A percentile compares a stretch with the other conserved stretches of the same genome.
phyloP scores from a whole-genome alignment of 2,888 invertebrate genomes.

The Athalia cordata region DNA sequence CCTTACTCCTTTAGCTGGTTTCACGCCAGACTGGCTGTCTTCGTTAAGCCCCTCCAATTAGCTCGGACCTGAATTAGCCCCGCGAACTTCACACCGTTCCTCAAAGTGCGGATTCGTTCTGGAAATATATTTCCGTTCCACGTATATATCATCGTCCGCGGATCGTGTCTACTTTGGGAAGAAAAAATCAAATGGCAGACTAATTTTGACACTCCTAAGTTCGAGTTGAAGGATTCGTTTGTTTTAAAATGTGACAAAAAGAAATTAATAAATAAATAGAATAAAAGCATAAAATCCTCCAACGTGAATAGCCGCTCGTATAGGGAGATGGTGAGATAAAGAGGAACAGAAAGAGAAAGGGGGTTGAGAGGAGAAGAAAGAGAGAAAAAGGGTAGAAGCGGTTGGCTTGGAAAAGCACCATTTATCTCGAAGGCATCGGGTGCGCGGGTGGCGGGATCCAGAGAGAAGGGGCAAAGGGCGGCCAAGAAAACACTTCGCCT shows the following conservation, averaged over 20 bases:
- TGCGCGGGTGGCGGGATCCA: conserved; percentile 17
- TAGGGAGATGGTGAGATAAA: too few relatives aligned
- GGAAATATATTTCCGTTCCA: background rate
- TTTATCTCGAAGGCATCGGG: conserved; percentile 40
- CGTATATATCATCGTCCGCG: background rate
- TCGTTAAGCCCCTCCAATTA: conserved; percentile 41
- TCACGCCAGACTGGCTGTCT: conserved; percentile 32
- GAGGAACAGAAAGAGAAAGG: background rate
- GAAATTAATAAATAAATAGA: background rate
- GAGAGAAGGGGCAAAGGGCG: conserved; percentile 47
- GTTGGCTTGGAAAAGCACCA: conserved; percentile 43
- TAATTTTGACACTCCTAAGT: too few relatives aligned
- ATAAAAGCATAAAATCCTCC: background rate
- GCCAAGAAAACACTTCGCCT: conserved; percentile 55
- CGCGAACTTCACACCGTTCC: background rate
- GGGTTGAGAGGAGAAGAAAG: conserved; percentile 31
- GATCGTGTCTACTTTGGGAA: background rate
- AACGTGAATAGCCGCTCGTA: too few relatives aligned
- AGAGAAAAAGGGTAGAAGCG: conserved; percentile 39
- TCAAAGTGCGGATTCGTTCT: background rate
- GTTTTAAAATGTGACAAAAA: too few relatives aligned
- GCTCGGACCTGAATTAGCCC: conserved; percentile 38
- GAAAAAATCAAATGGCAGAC: too few relatives aligned
- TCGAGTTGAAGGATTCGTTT: too few relatives aligned
- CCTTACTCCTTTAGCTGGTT: background rate